Evolutionary conservation across 2,113 vertebrate genomes (phyloP).

Genomic region (Terrapene triunguis): DNA sequence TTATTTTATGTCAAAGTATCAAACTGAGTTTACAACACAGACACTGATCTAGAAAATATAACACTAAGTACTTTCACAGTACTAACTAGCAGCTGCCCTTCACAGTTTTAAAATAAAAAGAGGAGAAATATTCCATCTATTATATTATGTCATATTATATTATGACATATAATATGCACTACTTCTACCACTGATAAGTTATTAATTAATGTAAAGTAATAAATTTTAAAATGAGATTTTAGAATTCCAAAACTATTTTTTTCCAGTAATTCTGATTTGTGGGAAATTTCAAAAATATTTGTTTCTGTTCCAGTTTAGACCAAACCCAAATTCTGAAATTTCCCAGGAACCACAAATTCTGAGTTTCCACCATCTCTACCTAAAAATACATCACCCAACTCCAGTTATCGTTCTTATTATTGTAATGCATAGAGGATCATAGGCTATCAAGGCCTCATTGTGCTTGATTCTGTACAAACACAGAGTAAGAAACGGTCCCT

Average conservation of each 20-base stretch:
- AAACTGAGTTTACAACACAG: background rate
- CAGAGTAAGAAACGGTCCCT: background rate
- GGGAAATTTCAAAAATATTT: background rate
- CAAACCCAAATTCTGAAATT: background rate
- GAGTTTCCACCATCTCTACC: background rate
- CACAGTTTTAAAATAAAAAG: background rate
- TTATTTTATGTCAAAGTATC: background rate
- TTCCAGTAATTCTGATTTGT: background rate
- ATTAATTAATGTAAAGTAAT: background rate
- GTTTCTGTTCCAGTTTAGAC: background rate
- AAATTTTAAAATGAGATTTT: background rate
- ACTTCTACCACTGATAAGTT: background rate
- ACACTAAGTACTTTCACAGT: background rate
- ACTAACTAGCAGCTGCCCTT: background rate
- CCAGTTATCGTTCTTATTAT: background rate
- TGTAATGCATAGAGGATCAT: fast-evolving
- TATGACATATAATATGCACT: background rate
- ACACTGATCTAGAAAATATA: background rate
- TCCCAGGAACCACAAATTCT: background rate
- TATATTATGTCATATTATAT: background rate
- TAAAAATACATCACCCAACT: background rate
- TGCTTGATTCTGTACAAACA: background rate
- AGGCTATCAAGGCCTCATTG: background rate
- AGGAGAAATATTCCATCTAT: background rate
- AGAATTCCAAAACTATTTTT: background rate